phyloP scores from a whole-genome alignment of 2,113 vertebrate species.

The Urocitellus parryii region DNA sequence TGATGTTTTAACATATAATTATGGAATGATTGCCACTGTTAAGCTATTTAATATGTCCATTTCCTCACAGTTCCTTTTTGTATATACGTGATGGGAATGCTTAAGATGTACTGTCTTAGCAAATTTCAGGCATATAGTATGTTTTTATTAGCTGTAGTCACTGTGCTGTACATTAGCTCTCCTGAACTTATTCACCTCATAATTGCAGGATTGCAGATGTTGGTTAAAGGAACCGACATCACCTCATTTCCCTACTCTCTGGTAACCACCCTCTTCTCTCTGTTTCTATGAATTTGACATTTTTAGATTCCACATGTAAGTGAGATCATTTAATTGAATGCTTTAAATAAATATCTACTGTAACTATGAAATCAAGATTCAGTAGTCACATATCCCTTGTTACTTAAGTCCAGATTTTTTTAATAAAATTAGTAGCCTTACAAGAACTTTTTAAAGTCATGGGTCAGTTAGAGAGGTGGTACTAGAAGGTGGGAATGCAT shows the following conservation, averaged over 20 bases:
- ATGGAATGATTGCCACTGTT: background rate
- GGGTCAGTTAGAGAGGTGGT: background rate
- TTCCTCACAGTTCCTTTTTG: background rate
- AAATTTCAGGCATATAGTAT: background rate
- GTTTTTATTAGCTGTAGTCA: background rate
- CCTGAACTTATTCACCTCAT: background rate
- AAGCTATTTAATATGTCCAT: background rate
- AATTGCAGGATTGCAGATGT: background rate
- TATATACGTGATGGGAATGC: background rate
- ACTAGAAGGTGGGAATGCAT: slow-evolving; percentile 15
- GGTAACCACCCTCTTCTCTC: background rate
- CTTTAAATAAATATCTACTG: background rate
- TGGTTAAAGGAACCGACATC: background rate
- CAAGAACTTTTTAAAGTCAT: background rate
- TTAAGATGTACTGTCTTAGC: background rate
- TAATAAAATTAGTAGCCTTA: slow-evolving; percentile 34
- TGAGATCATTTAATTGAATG: slow-evolving; percentile 20
- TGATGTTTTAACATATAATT: background rate
- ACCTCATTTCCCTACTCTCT: background rate
- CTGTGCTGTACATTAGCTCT: background rate
- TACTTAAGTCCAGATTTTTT: slow-evolving; percentile 38
- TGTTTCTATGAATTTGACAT: background rate
- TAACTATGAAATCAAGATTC: slow-evolving; percentile 28
- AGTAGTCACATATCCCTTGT: background rate
- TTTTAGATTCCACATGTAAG: background rate